phyloP scores from a whole-genome alignment of 2,113 vertebrate genomes.

The Petrocephalus zakoni region DNA sequence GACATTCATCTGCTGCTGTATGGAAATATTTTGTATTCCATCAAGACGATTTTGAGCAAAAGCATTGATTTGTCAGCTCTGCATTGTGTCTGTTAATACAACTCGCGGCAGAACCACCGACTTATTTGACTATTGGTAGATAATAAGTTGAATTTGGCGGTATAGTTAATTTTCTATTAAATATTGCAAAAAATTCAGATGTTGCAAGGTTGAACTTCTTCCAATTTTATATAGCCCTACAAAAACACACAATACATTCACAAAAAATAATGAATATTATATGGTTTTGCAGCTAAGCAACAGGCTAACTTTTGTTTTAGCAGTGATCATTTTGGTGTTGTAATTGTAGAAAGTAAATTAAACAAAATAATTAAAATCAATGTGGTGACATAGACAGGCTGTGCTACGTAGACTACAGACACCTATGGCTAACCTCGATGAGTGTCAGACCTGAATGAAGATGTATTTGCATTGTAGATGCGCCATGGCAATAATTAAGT shows the following conservation, averaged over 20 bases:
- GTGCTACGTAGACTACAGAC: not conserved
- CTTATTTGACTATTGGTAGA: not conserved
- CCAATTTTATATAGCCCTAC: not conserved
- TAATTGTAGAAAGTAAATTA: not conserved
- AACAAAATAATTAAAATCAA: not conserved
- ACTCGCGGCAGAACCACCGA: no score
- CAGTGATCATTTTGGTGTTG: not conserved
- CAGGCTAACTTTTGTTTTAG: not conserved
- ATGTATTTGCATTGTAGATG: not conserved
- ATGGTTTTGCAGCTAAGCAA: not conserved
- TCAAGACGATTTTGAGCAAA: no score
- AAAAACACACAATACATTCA: not conserved
- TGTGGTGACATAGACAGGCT: not conserved
- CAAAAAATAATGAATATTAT: not conserved
- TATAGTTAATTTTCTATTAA: not conserved
- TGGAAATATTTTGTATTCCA: no score
- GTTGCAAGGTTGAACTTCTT: not conserved
- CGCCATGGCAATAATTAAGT: not conserved
- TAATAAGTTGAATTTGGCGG: not conserved
- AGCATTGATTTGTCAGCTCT: no score
- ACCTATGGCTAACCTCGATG: not conserved
- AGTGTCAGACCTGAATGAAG: not conserved
- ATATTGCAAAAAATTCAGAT: not conserved
- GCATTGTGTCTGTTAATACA: no score
- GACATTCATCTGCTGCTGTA: no score